Evolutionary conservation across 2,113 vertebrate species (phyloP).

Genomic region (Mola mola): DNA sequence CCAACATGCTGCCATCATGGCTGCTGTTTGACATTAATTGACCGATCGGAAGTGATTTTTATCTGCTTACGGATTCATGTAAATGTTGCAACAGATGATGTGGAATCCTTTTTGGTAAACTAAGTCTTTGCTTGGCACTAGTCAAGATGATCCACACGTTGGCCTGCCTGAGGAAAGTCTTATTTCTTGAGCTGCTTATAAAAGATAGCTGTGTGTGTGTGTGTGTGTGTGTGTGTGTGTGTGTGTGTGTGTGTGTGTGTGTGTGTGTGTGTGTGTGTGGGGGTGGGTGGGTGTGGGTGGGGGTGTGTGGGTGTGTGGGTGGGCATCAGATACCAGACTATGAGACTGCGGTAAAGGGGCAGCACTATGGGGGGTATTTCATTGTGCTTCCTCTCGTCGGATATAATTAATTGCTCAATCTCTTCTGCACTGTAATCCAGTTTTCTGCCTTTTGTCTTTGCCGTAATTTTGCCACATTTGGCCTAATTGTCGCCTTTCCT

Average conservation of each 20-base stretch:
- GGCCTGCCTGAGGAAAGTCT: slow-evolving; percentile 24
- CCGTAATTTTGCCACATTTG: slow-evolving; percentile 58
- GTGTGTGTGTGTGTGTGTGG: no score
- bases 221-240: not conserved
- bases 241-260: slow-evolving; percentile 10
- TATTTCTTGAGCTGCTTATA: slow-evolving; percentile 51
- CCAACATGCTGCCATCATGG: slow-evolving; percentile 24
- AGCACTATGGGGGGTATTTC: slow-evolving; percentile 42
- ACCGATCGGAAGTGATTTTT: slow-evolving; percentile 4
- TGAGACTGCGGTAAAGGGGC: slow-evolving; percentile 10
- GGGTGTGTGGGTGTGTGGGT: no score
- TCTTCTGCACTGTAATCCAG: slow-evolving; percentile 60
- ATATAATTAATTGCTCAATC: slow-evolving; percentile 72
- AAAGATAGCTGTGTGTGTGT: slow-evolving; percentile 13
- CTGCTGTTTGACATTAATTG: not conserved
- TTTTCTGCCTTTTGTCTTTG: slow-evolving; percentile 61
- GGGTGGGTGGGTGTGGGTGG: not conserved
- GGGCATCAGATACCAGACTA: no score
- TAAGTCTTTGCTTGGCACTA: not conserved
- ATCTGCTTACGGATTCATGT: slow-evolving; percentile 12
- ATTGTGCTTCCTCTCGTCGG: slow-evolving; percentile 64
- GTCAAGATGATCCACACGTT: slow-evolving; percentile 8
- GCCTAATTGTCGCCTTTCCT: slow-evolving; percentile 68
- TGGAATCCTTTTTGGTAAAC: slow-evolving; percentile 7
- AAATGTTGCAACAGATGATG: slow-evolving; percentile 16